phyloP scores from a whole-genome alignment of 2,113 vertebrate genomes.

The Mystacornis crossleyi region DNA sequence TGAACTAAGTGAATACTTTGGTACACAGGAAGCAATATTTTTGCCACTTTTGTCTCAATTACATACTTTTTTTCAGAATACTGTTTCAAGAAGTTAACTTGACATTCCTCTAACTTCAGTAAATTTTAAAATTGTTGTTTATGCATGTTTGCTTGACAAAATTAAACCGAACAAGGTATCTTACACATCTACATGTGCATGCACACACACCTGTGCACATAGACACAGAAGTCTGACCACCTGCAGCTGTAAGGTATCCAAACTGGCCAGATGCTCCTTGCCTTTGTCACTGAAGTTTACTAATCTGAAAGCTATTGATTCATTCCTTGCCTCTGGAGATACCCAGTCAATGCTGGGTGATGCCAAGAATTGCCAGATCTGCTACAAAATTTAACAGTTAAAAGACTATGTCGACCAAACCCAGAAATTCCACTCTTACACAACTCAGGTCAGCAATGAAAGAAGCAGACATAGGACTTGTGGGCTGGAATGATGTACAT shows the following conservation, averaged over 20 bases:
- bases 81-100: not conserved
- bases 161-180: not conserved
- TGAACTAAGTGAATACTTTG: not conserved
- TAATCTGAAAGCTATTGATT: not conserved
- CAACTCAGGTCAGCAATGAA: not conserved
- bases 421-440: not conserved
- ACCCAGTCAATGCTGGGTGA: not conserved
- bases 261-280: not conserved
- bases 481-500: not conserved
- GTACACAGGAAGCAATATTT: not conserved
- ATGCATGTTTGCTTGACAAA: not conserved
- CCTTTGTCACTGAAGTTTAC: not conserved
- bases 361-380: not conserved
- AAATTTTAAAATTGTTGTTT: not conserved
- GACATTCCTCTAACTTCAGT: not conserved
- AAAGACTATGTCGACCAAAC: not conserved
- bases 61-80: not conserved
- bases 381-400: not conserved
- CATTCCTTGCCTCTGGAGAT: not conserved
- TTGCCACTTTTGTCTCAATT: not conserved
- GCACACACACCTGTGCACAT: fast-evolving
- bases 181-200: not conserved
- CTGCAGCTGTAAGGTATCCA: not conserved
- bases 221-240: not conserved
- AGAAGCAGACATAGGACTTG: not conserved